A percentile compares a stretch with the other conserved stretches of the same genome.
These are phyloP conservation scores for Channa argus DNA, from an alignment of 2,113 vertebrate species.

Conservation along the genomic window DNA sequence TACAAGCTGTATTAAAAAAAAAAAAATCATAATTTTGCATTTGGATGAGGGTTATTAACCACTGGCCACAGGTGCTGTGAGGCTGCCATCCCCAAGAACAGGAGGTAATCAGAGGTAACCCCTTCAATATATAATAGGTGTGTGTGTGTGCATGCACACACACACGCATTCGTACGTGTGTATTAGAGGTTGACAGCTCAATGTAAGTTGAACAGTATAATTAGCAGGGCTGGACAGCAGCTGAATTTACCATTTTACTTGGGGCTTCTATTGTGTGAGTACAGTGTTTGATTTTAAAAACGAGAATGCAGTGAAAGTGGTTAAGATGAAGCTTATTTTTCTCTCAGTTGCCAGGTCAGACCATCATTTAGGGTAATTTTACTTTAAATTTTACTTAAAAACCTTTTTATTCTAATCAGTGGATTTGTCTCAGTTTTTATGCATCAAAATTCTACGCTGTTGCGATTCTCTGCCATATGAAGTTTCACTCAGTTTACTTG, in stretches of 20 bases:
- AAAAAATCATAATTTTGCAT: constrained; percentile 50
- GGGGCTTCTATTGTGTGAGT: constrained; percentile 4
- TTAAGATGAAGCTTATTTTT: not conserved
- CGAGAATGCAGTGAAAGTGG: not conserved
- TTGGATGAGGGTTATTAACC: constrained; percentile 46
- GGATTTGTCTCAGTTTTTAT: not conserved
- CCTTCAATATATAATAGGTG: constrained; percentile 50
- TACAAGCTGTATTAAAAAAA: constrained; percentile 37
- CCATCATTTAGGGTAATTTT: not conserved
- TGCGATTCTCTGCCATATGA: no score
- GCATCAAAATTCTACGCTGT: no score
- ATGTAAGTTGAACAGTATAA: constrained; percentile 55
- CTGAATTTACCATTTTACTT: constrained; percentile 47
- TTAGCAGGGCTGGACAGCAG: constrained; percentile 40
- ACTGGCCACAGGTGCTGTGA: constrained; percentile 56
- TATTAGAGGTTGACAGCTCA: constrained; percentile 45
- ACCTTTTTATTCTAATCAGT: not conserved
- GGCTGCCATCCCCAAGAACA: constrained; percentile 44
- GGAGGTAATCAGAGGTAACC: constrained; percentile 62
- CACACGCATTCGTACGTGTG: not conserved
- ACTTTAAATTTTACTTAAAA: not conserved
- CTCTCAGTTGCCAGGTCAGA: not conserved
- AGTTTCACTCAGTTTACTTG: no score
- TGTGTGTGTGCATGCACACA: constrained; percentile 13
- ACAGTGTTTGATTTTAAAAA: constrained; percentile 31